Conservation (phyloP, 23 tunicate genomes). For the Styela plicata region DNA sequence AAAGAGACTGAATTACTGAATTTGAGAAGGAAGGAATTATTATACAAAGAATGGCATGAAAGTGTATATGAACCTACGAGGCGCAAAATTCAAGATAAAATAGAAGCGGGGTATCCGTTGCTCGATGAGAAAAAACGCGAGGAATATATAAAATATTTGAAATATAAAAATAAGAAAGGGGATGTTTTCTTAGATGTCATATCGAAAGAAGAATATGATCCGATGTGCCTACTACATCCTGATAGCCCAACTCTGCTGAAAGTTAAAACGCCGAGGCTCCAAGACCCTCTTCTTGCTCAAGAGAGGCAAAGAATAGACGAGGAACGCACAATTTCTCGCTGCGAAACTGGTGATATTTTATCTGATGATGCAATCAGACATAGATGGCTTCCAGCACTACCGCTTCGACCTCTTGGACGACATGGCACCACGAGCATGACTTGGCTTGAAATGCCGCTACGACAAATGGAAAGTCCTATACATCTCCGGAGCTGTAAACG, state of each 20-base stretch:
- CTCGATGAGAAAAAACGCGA: conserved; percentile 45
- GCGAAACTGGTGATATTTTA: conserved; percentile 55
- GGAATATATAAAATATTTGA: conserved; percentile 51
- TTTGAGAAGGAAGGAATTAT: conserved; percentile 54
- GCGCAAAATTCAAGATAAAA: conserved; percentile 40
- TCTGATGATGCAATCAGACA: conserved; percentile 38
- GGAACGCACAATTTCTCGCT: conserved; percentile 51
- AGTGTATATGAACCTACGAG: conserved; percentile 65
- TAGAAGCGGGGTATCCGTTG: conserved; percentile 37
- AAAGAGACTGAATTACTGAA: conserved; percentile 52
- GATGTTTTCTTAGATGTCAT: conserved; percentile 70
- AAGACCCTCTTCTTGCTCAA: conserved; percentile 53
- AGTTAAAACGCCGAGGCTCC: conserved; percentile 39
- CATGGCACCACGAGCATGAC: conserved; percentile 38
- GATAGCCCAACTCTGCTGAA: conserved; percentile 25
- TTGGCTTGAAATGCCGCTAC: conserved; percentile 67
- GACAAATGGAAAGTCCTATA: conserved; percentile 54
- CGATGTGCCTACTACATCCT: conserved; percentile 38
- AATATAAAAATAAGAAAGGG: conserved; percentile 61
- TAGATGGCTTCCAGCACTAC: conserved; percentile 53
- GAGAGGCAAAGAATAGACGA: conserved; percentile 64
- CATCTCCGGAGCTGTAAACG: conserved; percentile 28
- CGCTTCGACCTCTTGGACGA: conserved; percentile 74
- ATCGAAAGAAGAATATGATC: conserved; percentile 62
- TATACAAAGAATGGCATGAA: conserved; percentile 78